Conservation (phyloP, 2,888 invertebrate species). For the Ganaspis brasiliensis region DNA sequence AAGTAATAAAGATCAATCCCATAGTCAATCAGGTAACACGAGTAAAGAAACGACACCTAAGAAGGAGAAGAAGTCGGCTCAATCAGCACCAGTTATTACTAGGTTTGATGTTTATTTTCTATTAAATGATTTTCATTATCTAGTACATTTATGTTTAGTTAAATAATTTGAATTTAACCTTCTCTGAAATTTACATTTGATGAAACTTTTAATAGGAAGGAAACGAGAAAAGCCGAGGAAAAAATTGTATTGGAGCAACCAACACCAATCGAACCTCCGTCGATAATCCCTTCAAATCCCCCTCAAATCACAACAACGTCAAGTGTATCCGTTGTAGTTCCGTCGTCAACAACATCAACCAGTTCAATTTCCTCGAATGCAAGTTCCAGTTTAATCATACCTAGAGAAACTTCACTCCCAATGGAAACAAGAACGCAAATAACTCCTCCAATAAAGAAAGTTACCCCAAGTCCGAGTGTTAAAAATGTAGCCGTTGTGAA, state of each 20-base stretch:
- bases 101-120: too few species aligned
- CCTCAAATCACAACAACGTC: slow-evolving; percentile 64
- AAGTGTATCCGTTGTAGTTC: slow-evolving; percentile 45
- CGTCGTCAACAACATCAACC: slow-evolving; percentile 70
- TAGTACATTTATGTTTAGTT: too few species aligned
- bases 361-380: slow-evolving; percentile 77
- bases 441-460: slow-evolving; percentile 70
- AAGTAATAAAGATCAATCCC: slow-evolving; percentile 81
- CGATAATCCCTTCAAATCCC: slow-evolving; percentile 58
- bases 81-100: slow-evolving; percentile 67
- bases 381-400: slow-evolving; percentile 80
- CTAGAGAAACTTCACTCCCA: slow-evolving; percentile 71
- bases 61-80: slow-evolving; percentile 72
- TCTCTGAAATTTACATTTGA: too few species aligned
- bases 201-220: too few species aligned
- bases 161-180: background rate
- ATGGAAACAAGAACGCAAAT: slow-evolving; percentile 53
- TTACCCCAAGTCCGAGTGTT: slow-evolving; percentile 65
- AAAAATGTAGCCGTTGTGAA: slow-evolving; percentile 78
- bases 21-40: slow-evolving; percentile 78
- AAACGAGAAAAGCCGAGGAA: slow-evolving; percentile 70
- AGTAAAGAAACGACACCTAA: slow-evolving; percentile 75
- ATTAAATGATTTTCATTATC: too few species aligned
- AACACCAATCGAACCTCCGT: slow-evolving; percentile 61
- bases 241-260: slow-evolving; percentile 63